Evolutionary conservation across 2,113 vertebrate species (phyloP), one percentile per base, ranked within the genome.

Genomic region (Vireo altiloquus): DNA sequence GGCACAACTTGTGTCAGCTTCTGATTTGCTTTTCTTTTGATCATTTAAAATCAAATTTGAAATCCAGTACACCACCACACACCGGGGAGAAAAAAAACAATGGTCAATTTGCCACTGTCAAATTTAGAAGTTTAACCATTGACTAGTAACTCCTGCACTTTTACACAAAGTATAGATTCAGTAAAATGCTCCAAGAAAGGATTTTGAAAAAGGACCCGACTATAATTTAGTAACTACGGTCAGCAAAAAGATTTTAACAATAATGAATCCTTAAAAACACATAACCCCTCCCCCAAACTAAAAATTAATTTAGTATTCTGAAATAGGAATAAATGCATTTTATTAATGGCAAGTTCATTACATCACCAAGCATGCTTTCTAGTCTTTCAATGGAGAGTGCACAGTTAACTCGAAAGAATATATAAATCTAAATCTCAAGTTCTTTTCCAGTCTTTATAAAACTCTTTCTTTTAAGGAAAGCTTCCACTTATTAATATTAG

Each of bases 11-110:
- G 15, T 39, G 15, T n/a, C 64, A 53, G 10, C 13, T 79, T 86
- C 49, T 70, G 31, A 9, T 79, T 69, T 50, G 11, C 3, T 68
- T 86, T 52, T 10, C 6, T 44, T 90, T 89, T 78, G 31, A 33
- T 70, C 1, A 16, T 59, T 46, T 53, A 75, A 92, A 39, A 74
- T 47, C 5, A 66, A 3, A 71, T 87, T 31, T 65, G 22, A 87
- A 69, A 76, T 57, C 8, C 11, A 63, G 12, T 49, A 79, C 9
- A 54, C 1, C 18, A 52, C 10, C 0, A 2, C 4, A 52, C 8
- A 24, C 0, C 10, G 23, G 12, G 18, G 2, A 2, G 10, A 57
- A 79, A 64, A 14, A 42, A 42, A 42, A 14, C 0, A 50, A 47
- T 8, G 10, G 18, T n/a, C 7, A n/a, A 46, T 56, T 72, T 72